Evolutionary conservation across 1,140 invertebrate genomes (phyloP).

Genomic region (Cotesia vestalis): DNA sequence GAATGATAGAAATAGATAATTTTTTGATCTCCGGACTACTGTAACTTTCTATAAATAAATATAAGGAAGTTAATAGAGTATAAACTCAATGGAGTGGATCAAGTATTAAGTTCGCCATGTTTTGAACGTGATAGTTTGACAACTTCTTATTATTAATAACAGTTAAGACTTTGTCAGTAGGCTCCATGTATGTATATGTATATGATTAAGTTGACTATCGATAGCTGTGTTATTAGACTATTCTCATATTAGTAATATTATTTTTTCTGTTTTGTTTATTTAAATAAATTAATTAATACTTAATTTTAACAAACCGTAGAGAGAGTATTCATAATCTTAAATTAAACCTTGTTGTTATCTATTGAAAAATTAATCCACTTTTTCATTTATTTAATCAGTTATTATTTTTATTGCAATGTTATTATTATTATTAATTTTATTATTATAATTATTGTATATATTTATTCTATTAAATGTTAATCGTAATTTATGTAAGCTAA

Average conservation of each 20-base stretch:
- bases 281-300: conserved; percentile 23
- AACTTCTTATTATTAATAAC: conserved; percentile 1
- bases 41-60: conserved; percentile 24
- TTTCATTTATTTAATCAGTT: too few relatives aligned
- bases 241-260: conserved; percentile 43
- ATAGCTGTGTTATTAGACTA: conserved; percentile 55
- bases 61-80: neutral
- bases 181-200: conserved; percentile 11
- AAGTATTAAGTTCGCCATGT: conserved; percentile 35
- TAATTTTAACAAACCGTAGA: conserved; percentile 7
- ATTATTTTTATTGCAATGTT: too few relatives aligned
- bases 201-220: conserved; percentile 39
- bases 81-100: conserved; percentile 20
- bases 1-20: conserved; percentile 46
- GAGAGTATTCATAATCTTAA: too few relatives aligned
- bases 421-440: too few relatives aligned
- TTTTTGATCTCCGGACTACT: conserved; percentile 52
- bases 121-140: conserved; percentile 15
- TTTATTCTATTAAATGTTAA: neutral
- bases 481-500: too few relatives aligned
- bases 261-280: conserved; percentile 28
- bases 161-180: conserved; percentile 8
- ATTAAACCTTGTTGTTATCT: too few relatives aligned
- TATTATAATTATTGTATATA: too few relatives aligned
- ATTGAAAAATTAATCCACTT: too few relatives aligned